A percentile compares a stretch with the other conserved stretches of the same genome.
Evolutionary conservation across 2,888 invertebrate genomes (phyloP).

Genomic region (Balanococcus diminutus): DNA sequence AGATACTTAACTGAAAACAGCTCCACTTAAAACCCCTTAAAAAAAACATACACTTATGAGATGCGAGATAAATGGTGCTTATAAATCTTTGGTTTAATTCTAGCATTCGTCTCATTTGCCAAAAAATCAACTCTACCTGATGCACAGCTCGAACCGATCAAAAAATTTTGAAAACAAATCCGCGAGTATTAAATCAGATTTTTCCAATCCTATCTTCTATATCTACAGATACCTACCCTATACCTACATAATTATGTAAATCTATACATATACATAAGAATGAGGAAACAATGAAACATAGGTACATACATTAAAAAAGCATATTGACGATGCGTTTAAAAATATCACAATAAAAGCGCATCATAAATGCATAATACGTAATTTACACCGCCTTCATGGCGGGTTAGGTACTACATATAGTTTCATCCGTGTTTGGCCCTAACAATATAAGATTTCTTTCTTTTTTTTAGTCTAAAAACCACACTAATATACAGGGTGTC

Average conservation of each 20-base stretch:
- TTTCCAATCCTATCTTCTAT: not conserved
- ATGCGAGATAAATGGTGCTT: not conserved
- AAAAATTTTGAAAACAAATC: not conserved
- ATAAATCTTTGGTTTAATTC: constrained; percentile 15
- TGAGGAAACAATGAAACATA: not conserved
- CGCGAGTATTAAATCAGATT: not conserved
- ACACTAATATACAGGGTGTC: not conserved
- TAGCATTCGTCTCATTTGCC: not conserved
- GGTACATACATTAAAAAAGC: constrained; percentile 10
- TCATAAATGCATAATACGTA: not conserved
- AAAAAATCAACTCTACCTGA: not conserved
- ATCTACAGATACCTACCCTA: not conserved
- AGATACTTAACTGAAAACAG: no score
- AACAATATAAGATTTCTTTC: not conserved
- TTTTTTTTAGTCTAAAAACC: not conserved
- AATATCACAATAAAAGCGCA: constrained; percentile 41
- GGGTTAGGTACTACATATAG: not conserved
- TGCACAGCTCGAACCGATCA: not conserved
- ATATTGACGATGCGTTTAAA: constrained; percentile 25
- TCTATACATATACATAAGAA: not conserved
- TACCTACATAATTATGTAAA: not conserved
- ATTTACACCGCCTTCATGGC: not conserved
- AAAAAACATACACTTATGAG: not conserved
- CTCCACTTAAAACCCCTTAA: no score
- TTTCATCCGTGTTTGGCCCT: constrained; percentile 33